Conservation (phyloP, 2,888 invertebrate genomes). For the Sthenelais limicola region DNA sequence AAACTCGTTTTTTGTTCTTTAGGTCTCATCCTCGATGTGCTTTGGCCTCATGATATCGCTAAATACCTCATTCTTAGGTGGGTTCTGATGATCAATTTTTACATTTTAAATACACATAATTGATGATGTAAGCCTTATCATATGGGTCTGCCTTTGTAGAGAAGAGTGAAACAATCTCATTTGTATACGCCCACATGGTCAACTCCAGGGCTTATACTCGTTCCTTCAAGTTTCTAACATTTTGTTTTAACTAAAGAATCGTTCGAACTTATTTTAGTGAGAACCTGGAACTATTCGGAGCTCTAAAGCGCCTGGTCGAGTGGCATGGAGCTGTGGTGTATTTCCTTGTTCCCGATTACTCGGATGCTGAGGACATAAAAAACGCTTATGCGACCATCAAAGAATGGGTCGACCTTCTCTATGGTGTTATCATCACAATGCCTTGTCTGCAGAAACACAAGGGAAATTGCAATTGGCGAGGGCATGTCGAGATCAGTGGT, state of each 20-base stretch:
- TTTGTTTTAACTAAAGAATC: not conserved
- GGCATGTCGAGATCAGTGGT: not conserved
- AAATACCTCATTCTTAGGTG: slow-evolving; percentile 7
- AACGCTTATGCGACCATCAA: not conserved
- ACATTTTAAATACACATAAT: not conserved
- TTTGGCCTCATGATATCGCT: slow-evolving; percentile 7
- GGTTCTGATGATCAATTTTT: not conserved
- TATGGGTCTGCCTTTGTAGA: too few species aligned
- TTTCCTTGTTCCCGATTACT: not conserved
- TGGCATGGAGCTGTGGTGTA: slow-evolving; percentile 19
- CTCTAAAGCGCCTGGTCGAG: slow-evolving; percentile 31
- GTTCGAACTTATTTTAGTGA: not conserved
- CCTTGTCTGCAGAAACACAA: not conserved
- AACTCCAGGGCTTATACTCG: too few species aligned
- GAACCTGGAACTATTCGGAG: slow-evolving; percentile 25
- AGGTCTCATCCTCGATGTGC: not conserved
- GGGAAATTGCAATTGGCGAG: not conserved
- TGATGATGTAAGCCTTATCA: too few species aligned
- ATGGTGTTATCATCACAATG: not conserved
- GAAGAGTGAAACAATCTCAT: too few species aligned
- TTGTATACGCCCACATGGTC: too few species aligned
- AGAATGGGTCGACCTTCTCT: slow-evolving; percentile 18
- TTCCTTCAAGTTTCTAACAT: too few species aligned
- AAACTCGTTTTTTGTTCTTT: not conserved
- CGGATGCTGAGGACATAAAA: not conserved